Conservation (phyloP, 2,113 vertebrate genomes). For the Cromileptes altivelis region DNA sequence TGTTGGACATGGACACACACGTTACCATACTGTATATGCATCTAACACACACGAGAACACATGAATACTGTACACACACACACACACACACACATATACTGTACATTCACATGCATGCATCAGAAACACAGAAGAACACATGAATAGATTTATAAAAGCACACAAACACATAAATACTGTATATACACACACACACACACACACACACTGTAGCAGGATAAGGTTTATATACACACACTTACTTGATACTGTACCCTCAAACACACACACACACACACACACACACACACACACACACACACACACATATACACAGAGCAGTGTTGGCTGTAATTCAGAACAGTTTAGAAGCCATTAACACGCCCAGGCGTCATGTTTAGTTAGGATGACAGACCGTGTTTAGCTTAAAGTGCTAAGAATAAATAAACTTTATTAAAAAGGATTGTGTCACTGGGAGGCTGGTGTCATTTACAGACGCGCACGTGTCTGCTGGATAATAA, state of each 20-base stretch:
- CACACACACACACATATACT: not conserved
- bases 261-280: conserved; percentile 6
- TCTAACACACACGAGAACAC: no score
- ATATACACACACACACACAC: not conserved
- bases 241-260: not conserved
- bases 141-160: not conserved
- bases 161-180: not conserved
- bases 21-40: no score
- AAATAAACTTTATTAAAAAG: conserved; percentile 57
- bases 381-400: conserved; percentile 47
- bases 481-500: not conserved
- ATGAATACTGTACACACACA: not conserved
- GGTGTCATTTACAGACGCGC: not conserved
- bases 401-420: conserved; percentile 42
- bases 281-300: not conserved
- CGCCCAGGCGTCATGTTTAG: conserved; percentile 29
- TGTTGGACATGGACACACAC: not conserved
- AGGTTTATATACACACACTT: not conserved
- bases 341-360: conserved; percentile 48
- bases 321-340: conserved; percentile 41
- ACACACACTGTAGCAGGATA: not conserved
- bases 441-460: conserved; percentile 6
- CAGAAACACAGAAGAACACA: not conserved
- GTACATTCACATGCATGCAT: not conserved
- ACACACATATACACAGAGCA: not conserved